phyloP scores from a whole-genome alignment of 2,888 invertebrate species.

The Melolontha melolontha region DNA sequence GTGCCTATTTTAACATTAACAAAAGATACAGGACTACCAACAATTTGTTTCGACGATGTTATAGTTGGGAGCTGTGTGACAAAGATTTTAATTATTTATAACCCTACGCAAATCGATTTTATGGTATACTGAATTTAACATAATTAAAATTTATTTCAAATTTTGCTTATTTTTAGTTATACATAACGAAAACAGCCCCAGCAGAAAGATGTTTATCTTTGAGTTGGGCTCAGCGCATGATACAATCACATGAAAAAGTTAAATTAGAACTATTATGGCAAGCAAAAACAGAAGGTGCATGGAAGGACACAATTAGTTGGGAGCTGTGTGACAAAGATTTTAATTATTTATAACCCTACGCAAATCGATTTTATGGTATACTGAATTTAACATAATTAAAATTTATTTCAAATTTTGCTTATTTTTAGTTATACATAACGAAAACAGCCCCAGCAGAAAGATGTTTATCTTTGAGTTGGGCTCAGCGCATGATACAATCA shows the following conservation, averaged over 20 bases:
- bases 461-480: conserved; percentile 70
- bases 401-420: conserved; percentile 62
- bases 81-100: conserved; percentile 70
- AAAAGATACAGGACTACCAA: conserved; percentile 76
- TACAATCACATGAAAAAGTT: conserved; percentile 70
- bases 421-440: conserved; percentile 67
- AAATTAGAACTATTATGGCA: conserved; percentile 74
- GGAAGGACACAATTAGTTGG: conserved; percentile 73
- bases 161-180: conserved; percentile 66
- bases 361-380: conserved; percentile 64
- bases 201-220: conserved; percentile 71
- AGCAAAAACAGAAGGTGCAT: conserved; percentile 71
- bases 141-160: conserved; percentile 56
- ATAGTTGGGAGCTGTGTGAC: conserved; percentile 69
- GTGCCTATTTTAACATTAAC: conserved; percentile 70
- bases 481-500: conserved; percentile 69
- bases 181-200: conserved; percentile 67
- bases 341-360: conserved; percentile 73
- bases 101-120: conserved; percentile 68
- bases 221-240: conserved; percentile 68
- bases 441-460: conserved; percentile 71
- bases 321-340: conserved; percentile 68
- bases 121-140: conserved; percentile 60
- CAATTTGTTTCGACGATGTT: conserved; percentile 77
- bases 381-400: conserved; percentile 45